phyloP scores from a whole-genome alignment of 2,113 vertebrate species.

The Bos indicus region DNA sequence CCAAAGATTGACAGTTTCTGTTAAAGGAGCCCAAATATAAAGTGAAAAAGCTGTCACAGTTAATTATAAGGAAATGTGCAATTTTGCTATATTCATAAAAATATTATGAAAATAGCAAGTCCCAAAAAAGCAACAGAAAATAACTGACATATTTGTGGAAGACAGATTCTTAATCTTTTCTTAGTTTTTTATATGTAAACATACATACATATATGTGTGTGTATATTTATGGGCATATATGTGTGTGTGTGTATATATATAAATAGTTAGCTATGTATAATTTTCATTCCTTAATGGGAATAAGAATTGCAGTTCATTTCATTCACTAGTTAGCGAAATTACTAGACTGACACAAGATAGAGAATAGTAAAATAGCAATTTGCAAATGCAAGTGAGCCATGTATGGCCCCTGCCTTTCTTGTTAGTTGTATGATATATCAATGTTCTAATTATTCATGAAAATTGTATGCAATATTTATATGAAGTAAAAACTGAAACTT shows the following conservation, averaged over 20 bases:
- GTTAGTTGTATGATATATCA: not conserved
- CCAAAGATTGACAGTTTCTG: not conserved
- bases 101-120: not conserved
- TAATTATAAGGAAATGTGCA: not conserved
- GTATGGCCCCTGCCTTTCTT: not conserved
- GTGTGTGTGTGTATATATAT: accelerated
- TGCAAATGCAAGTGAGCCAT: not conserved
- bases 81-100: not conserved
- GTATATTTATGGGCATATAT: not conserved
- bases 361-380: not conserved
- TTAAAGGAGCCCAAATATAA: not conserved
- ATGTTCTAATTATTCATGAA: not conserved
- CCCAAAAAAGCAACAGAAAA: not conserved
- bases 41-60: not conserved
- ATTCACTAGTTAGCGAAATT: not conserved
- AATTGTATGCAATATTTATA: not conserved
- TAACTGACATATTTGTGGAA: not conserved
- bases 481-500: not conserved
- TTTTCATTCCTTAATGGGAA: not conserved
- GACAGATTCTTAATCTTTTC: not conserved
- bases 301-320: not conserved
- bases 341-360: not conserved
- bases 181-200: not conserved
- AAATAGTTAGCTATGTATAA: not conserved
- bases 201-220: not conserved